Base-by-base conservation (phyloP, 2,113 vertebrate genomes). In the Setophaga coronata region DNA sequence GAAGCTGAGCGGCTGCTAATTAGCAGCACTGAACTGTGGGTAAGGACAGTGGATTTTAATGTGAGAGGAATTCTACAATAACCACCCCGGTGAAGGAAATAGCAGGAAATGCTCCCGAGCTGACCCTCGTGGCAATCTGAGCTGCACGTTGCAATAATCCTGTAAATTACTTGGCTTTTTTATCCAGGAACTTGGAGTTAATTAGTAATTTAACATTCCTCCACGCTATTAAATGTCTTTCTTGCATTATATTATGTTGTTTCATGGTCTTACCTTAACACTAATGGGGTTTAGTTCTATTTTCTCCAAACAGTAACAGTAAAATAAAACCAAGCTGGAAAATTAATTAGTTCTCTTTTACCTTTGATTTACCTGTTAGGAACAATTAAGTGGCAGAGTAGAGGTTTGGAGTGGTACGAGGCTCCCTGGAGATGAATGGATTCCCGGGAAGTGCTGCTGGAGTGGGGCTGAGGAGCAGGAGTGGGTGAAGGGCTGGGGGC, bases 141-240 rank as follows among this genome's bases (percentile, higher is more conserved):
- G 98, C 97, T 97, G 97, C 98, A 97, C 96, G 97, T 98, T 98
- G 98, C 98, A 98, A 98, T 98, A 98, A 98, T 98, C 97, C 98
- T 98, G 98, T 98, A 98, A 98, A 98, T 98, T 98, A 98, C 98
- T 97, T 96, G 92, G 97, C 98, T 98, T 98, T 98, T 98, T 98
- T 98, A 98, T 98, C 98, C 98, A 98, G 98, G 98, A 98, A 98
- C 98, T 98, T 98, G 97, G 98, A 98, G 98, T 98, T 98, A 98
- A 98, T 98, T 98, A 98, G 98, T 98, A 98, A 98, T 98, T 98
- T 98, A 98, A 98, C 98, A 98, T 98, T 98, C 98, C 95, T 98
- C 98, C 92, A 96, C 34, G 95, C 98, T 98, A 98, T 98, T 98
- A 99, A 99, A 99, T 97, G 98, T 98, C 98, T 99, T 98, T 98